Conservation (phyloP, 2,113 vertebrate species). For the Rhinolophus ferrumequinum region DNA sequence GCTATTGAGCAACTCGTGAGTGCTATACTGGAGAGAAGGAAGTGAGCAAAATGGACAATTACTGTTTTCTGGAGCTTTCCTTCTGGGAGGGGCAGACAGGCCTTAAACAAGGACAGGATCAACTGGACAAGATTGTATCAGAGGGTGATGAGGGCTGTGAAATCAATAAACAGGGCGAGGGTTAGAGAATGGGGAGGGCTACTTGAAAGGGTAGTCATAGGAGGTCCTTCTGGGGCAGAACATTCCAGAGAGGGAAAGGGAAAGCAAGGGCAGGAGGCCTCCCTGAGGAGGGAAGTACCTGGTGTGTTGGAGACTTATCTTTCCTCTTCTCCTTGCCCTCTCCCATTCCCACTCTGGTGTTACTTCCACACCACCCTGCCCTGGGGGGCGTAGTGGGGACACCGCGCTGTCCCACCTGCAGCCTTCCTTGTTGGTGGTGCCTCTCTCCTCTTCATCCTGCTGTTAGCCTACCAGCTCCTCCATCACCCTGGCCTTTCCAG, state of each 20-base stretch:
- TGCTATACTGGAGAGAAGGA: no score
- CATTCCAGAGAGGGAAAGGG: background rate
- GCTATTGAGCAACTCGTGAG: background rate
- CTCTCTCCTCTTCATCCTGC: background rate
- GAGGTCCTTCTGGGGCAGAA: background rate
- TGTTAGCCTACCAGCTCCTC: no score
- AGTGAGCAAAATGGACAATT: background rate
- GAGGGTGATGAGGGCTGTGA: accelerated
- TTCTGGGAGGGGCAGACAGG: background rate
- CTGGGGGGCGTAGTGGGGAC: no score
- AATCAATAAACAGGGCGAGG: background rate
- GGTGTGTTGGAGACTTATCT: background rate
- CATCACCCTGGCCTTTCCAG: background rate
- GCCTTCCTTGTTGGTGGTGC: no score
- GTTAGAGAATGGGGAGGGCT: background rate
- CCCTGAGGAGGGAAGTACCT: background rate
- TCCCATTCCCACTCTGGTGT: accelerated
- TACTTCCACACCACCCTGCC: background rate
- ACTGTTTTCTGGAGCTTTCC: background rate
- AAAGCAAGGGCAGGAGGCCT: no score
- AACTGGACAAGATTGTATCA: background rate
- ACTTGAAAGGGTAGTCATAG: no score
- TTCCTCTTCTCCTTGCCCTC: no score
- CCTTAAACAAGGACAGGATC: background rate
- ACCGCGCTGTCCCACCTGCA: accelerated